Conservation (phyloP, 2,888 invertebrate genomes). For the Rhagonycha lutea region DNA sequence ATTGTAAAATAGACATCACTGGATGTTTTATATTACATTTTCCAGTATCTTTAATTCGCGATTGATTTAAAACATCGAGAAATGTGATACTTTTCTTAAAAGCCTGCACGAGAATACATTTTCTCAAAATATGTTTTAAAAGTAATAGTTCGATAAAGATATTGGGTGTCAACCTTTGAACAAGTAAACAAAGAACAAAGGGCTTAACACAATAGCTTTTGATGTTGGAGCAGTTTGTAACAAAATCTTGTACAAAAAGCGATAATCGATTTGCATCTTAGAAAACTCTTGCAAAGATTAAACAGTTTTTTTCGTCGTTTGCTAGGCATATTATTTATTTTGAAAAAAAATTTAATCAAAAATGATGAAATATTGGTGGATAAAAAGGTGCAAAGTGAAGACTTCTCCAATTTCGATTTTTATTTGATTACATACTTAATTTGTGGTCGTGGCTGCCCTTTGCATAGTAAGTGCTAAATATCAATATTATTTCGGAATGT, state of each 20-base stretch:
- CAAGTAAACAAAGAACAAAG: slow-evolving; percentile 30
- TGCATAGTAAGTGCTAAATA: not conserved
- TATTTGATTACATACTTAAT: not conserved
- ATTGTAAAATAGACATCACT: not conserved
- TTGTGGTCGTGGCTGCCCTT: not conserved
- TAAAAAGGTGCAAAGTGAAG: not conserved
- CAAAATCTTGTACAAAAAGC: slow-evolving; percentile 25
- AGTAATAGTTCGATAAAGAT: slow-evolving; percentile 30
- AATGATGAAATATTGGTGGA: not conserved
- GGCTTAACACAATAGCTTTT: slow-evolving; percentile 30
- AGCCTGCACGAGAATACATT: slow-evolving; percentile 27
- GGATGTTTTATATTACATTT: not conserved
- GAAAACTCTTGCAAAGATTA: slow-evolving; percentile 16
- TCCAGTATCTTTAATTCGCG: not conserved
- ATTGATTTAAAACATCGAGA: slow-evolving; percentile 5
- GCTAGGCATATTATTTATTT: not conserved
- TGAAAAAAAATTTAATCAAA: not conserved
- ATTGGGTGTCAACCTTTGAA: slow-evolving; percentile 26
- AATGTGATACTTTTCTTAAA: slow-evolving; percentile 26
- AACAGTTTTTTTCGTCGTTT: slow-evolving; percentile 16
- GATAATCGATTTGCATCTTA: slow-evolving; percentile 30
- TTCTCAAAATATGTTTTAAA: slow-evolving; percentile 29
- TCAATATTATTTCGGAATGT: not conserved
- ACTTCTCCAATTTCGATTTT: not conserved
- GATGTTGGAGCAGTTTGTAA: slow-evolving; percentile 31